Evolutionary conservation across 2,888 invertebrate species (phyloP).

Genomic region (Hemistola chrysoprasaria): DNA sequence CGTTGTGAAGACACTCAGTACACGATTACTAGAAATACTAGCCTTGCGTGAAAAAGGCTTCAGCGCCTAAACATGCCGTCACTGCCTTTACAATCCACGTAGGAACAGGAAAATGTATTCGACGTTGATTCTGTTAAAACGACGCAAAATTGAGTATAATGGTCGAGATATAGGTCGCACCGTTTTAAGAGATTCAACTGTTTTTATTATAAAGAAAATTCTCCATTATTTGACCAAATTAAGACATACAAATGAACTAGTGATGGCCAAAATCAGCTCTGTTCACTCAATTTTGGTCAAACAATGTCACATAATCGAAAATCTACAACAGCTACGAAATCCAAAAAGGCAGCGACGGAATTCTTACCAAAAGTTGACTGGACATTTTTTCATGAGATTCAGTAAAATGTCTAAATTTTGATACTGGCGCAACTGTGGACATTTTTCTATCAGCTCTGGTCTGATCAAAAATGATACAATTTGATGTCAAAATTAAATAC

Average conservation of each 20-base stretch:
- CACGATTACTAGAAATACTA: too few species aligned
- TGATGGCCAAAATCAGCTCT: too few species aligned
- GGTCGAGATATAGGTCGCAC: conserved; percentile 32
- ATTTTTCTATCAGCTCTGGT: too few species aligned
- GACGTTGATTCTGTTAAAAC: conserved; percentile 31
- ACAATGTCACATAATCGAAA: background rate
- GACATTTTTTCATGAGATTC: conserved; percentile 1
- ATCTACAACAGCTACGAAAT: conserved; percentile 2
- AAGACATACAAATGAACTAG: too few species aligned
- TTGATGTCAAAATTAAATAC: too few species aligned
- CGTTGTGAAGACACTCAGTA: too few species aligned
- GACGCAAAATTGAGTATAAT: conserved; percentile 31
- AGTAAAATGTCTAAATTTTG: conserved; percentile 1
- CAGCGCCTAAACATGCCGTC: conserved; percentile 32
- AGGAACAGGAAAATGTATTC: conserved; percentile 17
- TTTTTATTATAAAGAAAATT: background rate
- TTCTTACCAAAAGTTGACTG: background rate
- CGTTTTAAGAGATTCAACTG: conserved; percentile 32
- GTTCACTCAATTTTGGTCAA: too few species aligned
- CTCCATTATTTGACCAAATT: too few species aligned
- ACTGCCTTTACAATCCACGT: conserved; percentile 23
- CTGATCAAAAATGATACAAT: too few species aligned
- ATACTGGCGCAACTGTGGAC: too few species aligned
- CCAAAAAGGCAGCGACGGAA: conserved; percentile 12
- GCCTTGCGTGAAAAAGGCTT: too few species aligned